These are phyloP conservation scores for Penaeus indicus DNA, from an alignment of 1,140 invertebrate genomes.

Conservation along the genomic window DNA sequence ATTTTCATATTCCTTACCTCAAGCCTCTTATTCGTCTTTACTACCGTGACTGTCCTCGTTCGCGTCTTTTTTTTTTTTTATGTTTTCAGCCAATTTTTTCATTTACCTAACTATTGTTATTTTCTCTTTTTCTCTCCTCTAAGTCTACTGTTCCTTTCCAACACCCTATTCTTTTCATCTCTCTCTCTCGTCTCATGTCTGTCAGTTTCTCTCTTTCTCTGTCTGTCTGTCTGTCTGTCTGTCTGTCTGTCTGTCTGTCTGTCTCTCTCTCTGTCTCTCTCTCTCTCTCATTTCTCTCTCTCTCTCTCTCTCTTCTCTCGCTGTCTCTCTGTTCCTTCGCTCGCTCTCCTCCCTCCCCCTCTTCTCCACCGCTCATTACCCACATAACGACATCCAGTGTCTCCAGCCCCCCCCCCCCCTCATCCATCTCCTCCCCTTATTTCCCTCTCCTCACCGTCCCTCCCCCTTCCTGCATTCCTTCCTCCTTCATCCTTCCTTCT, in stretches of 20 bases:
- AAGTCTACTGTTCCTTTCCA: neutral
- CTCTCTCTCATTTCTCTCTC: no score
- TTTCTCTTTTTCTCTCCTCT: neutral
- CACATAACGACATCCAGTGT: neutral
- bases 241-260: neutral
- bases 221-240: constrained; percentile 12
- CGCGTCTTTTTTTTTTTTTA: neutral
- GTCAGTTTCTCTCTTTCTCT: neutral
- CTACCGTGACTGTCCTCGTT: neutral
- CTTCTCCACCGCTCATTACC: neutral
- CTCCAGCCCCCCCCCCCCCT: neutral
- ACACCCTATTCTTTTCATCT: neutral
- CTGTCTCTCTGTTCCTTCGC: no score
- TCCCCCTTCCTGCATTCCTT: neutral
- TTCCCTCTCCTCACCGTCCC: neutral
- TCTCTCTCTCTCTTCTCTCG: neutral
- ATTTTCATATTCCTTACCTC: no score
- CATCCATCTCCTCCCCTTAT: neutral
- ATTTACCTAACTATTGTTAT: neutral
- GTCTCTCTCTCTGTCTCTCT: neutral
- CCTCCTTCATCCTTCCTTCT: neutral
- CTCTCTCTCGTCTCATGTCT: no score
- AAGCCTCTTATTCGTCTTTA: neutral
- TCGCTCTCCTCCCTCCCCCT: neutral
- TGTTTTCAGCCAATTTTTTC: neutral